Percentiles rank a stretch among this genome's conserved stretches.
Evolutionary conservation across 2,113 vertebrate species (phyloP).

Genomic region (Stercorarius parasiticus): DNA sequence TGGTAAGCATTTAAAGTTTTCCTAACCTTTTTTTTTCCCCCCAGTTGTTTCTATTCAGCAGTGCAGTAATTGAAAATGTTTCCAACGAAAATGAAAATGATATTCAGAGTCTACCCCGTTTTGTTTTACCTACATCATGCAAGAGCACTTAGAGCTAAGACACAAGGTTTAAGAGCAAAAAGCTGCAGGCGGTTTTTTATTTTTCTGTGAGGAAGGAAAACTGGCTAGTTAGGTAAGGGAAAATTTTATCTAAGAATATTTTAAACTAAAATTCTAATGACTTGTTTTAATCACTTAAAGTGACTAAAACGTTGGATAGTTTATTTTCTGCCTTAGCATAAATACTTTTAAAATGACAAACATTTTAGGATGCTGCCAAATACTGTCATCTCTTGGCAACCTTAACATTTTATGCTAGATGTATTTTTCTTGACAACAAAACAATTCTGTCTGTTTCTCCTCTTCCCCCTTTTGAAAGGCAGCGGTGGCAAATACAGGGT

Average conservation of each 20-base stretch:
- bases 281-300: slow-evolving; percentile 70
- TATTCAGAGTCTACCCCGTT: slow-evolving; percentile 53
- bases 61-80: slow-evolving; percentile 49
- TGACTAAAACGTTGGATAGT: slow-evolving; percentile 79
- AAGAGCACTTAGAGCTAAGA: slow-evolving; percentile 15
- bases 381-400: slow-evolving; percentile 86
- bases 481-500: slow-evolving; percentile 60
- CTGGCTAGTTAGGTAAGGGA: slow-evolving; percentile 19
- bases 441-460: slow-evolving; percentile 61
- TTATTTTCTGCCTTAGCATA: slow-evolving; percentile 89
- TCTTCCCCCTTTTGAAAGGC: slow-evolving; percentile 54
- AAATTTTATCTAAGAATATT: slow-evolving; percentile 50
- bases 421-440: slow-evolving; percentile 81
- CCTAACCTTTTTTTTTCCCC: not conserved
- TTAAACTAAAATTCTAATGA: slow-evolving; percentile 67
- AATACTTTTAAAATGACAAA: slow-evolving; percentile 97
- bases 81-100: slow-evolving; percentile 70
- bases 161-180: slow-evolving; percentile 35
- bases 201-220: not conserved
- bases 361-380: slow-evolving; percentile 86
- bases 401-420: slow-evolving; percentile 74
- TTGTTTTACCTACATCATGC: slow-evolving; percentile 10
- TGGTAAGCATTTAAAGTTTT: slow-evolving; percentile 36
- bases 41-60: slow-evolving; percentile 22
- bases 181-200: slow-evolving; percentile 3